A percentile compares a stretch with the other conserved stretches of the same genome.
These are phyloP conservation scores for Eupithecia inturbata DNA, from an alignment of 2,888 invertebrate genomes.

Conservation along the genomic window DNA sequence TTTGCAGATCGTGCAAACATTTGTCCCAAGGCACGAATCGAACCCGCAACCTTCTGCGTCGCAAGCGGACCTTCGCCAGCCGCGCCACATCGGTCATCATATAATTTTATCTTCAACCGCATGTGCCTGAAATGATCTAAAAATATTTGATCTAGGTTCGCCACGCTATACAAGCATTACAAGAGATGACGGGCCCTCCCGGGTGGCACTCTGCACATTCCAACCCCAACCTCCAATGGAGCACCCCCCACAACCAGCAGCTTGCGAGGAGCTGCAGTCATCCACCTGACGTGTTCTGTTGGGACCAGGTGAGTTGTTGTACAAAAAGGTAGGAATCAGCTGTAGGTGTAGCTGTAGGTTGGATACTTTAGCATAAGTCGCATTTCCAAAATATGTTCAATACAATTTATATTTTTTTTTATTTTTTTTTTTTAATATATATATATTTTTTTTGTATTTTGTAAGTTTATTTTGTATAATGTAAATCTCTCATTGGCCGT, in stretches of 20 bases:
- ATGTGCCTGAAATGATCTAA: neutral
- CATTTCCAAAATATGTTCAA: neutral
- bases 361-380: too few species aligned
- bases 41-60: too few species aligned
- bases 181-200: slow-evolving; percentile 90
- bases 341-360: too few species aligned
- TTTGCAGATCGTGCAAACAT: too few species aligned
- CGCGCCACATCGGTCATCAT: too few species aligned
- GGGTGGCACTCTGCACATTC: slow-evolving; percentile 90
- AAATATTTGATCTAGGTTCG: slow-evolving; percentile 83
- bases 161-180: slow-evolving; percentile 92
- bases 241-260: slow-evolving; percentile 79
- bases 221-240: slow-evolving; percentile 90
- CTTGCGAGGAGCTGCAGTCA: slow-evolving; percentile 92
- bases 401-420: too few species aligned
- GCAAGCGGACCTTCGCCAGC: too few species aligned
- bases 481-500: too few species aligned
- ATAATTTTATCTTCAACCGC: neutral
- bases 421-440: too few species aligned
- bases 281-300: slow-evolving; percentile 93
- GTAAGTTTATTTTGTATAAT: too few species aligned
- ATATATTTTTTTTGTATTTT: too few species aligned
- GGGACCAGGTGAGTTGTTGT: slow-evolving; percentile 82
- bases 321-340: neutral
- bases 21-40: too few species aligned